Evolutionary conservation across 2,888 invertebrate genomes (phyloP).

Genomic region (Troides aeacus): DNA sequence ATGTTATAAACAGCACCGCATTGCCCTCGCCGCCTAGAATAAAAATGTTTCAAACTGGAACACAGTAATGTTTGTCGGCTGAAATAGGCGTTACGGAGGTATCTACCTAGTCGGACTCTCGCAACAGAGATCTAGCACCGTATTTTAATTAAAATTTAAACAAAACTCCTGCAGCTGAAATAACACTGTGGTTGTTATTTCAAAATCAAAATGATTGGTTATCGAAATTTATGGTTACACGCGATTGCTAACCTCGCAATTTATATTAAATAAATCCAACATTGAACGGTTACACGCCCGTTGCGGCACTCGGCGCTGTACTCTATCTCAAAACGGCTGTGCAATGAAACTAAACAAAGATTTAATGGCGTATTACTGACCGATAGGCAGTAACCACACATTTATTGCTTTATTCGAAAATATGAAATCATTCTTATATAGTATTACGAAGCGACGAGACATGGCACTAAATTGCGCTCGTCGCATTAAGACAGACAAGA

Average conservation of each 20-base stretch:
- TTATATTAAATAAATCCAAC: slow-evolving; percentile 25
- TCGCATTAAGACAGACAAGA: too few relatives aligned
- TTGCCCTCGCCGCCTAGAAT: too few relatives aligned
- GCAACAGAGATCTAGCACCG: too few relatives aligned
- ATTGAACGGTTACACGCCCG: slow-evolving; percentile 18
- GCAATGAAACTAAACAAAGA: slow-evolving; percentile 11
- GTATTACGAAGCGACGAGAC: background rate
- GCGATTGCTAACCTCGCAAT: slow-evolving; percentile 20
- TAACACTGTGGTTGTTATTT: slow-evolving; percentile 14
- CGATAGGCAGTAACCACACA: background rate
- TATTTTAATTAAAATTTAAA: too few relatives aligned
- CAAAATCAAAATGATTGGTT: slow-evolving; percentile 16
- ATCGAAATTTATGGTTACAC: slow-evolving; percentile 17
- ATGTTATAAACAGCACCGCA: too few relatives aligned
- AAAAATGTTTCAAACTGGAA: too few relatives aligned
- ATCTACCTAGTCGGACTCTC: too few relatives aligned
- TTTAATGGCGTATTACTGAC: background rate
- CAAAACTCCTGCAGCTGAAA: background rate
- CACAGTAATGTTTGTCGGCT: too few relatives aligned
- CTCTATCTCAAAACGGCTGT: slow-evolving; percentile 2
- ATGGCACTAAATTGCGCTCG: background rate
- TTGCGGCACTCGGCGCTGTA: slow-evolving; percentile 9
- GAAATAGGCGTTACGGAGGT: too few relatives aligned
- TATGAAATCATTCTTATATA: background rate
- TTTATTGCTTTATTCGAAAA: slow-evolving; percentile 1